Evolutionary conservation across 2,113 vertebrate genomes (phyloP), one percentile per base, ranked within the genome.

Genomic region (Ageneiosus marmoratus): DNA sequence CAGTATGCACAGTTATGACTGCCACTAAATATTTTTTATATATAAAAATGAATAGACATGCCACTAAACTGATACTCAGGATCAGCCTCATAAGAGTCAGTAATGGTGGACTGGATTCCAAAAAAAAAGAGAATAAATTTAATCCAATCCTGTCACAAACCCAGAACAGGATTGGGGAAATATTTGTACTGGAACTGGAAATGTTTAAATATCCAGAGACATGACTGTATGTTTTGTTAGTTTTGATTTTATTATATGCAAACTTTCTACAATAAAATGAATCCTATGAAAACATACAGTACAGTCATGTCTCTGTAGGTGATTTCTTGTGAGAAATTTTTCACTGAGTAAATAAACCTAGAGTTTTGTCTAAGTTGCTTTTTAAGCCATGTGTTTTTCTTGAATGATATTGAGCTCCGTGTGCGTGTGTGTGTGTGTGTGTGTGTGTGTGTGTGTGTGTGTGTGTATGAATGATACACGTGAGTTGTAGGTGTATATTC

Each of bases 401-500:
- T 12, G 5, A 24, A 20, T 34, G 11, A 34, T 34, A 53, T 16
- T 65, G 27, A 72, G 44, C 44, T 48, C 41, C 27, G 6, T 32
- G 13, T 32, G 13, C 3, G 15, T 65, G 62, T 34, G 32, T 37
- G 62, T 9, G 32, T 13, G 37, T 2, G 22, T 44, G 67, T 5
- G 7, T 18, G 10, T 7, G 32, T 2, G 53, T 58, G 18, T 51
- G n/a, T 80, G 53, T 81, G 65, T 77, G 32, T 27, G 27, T 83
- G 82, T 50, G 22, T 6, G 29, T 83, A 37, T 53, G 65, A 24
- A n/a, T 60, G 24, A 15, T 55, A 67, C 72, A 46, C 20, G 48
- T 63, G 69, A 37, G 37, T 69, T 83, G 37, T 51, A 44, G 24
- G 48, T 46, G 46, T 77, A 85, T 87, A 87, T 70, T 75, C 18